Evolutionary conservation across 2,113 vertebrate species (phyloP), one percentile per base, ranked within the genome.

Genomic region (Megaleporinus macrocephalus): DNA sequence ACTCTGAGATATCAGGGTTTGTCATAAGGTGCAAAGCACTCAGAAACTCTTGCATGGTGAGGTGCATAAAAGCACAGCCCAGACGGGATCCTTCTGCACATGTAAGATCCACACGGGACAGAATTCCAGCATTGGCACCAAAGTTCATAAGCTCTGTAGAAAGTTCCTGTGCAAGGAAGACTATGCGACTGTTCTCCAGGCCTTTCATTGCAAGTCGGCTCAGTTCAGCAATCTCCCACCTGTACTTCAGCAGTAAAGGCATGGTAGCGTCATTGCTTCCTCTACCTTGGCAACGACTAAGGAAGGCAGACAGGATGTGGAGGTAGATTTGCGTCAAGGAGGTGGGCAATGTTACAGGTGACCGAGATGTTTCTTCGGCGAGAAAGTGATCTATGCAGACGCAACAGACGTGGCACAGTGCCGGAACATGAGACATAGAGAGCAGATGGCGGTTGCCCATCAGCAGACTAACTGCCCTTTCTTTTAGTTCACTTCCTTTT

Each of bases 41-140:
- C 11, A 97, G 91, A 83, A 98, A 99, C 86, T 98, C 96, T 86
- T 98, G 97, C 73, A 97, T 85, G 7, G 95, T 98, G 76, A 96
- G 85, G 89, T 98, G 96, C 51, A 92, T 81, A 76, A 98, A 99
- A 76, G 94, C 89, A 26, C 94, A 96, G 70, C 93, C 95, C 1
- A 5, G 73, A 51, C 78, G 83, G 36, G 13, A 68, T 5, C 91
- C 61, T 0, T 92, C 88, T 4, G 85, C 87, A 0, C 27, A 86
- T 84, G 85, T 93, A 51, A 96, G 77, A 36, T 95, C 91, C 85
- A 95, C 94, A 84, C 91, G 86, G 51, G 85, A 92, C 80, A 98
- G 70, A 68, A 98, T 71, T 0, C 93, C 91, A 0, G 93, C 91
- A 44, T 69, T 83, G 16, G 87, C 76, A 22, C 94, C 95, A 63